Evolutionary conservation across 2,888 invertebrate genomes (phyloP).

Genomic region (Endotricha flammealis): DNA sequence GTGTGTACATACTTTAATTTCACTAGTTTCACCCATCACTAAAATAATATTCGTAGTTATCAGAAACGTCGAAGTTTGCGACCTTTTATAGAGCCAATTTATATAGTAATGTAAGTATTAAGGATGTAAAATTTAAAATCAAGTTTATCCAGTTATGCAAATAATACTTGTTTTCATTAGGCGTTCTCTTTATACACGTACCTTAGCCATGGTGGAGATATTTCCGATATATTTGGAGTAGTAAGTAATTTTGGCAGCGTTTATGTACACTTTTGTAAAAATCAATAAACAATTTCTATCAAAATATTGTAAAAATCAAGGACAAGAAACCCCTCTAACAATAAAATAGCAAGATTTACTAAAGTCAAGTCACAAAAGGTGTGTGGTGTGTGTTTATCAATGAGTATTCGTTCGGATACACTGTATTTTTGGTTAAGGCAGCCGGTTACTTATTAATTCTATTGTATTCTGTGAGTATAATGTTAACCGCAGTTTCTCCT

Average conservation of each 20-base stretch:
- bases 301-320: constrained; percentile 3
- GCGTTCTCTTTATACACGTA: constrained; percentile 41
- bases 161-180: constrained; percentile 21
- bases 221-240: constrained; percentile 82
- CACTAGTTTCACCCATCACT: constrained; percentile 37
- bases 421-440: too few species aligned
- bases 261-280: constrained; percentile 23
- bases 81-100: not conserved
- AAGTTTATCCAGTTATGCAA: constrained; percentile 48
- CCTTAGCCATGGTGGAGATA: constrained; percentile 84
- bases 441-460: too few species aligned
- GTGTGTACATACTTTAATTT: constrained; percentile 34
- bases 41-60: too few species aligned
- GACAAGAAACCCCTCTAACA: constrained; percentile 22
- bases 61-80: not conserved
- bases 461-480: too few species aligned
- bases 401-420: constrained; percentile 12
- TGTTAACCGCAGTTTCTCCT: too few species aligned
- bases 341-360: constrained; percentile 25
- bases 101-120: not conserved
- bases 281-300: constrained; percentile 6
- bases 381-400: constrained; percentile 18
- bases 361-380: constrained; percentile 1
- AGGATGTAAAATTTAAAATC: too few species aligned
- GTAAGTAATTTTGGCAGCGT: constrained; percentile 80